Base-by-base conservation (phyloP, 2,888 invertebrate species). In the Rhodophaea formosa region DNA sequence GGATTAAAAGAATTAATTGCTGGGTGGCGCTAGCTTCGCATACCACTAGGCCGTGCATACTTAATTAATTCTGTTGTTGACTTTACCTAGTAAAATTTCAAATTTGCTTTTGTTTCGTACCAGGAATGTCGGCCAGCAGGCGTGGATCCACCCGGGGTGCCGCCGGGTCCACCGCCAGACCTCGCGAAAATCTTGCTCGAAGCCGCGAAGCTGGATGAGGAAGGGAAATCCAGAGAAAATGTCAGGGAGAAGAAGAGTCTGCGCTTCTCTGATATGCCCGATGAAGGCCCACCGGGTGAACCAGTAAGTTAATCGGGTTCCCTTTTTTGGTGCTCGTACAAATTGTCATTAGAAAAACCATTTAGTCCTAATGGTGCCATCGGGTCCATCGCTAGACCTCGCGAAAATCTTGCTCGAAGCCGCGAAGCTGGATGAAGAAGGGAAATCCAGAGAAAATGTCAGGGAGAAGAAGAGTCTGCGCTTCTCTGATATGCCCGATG, bases 111-210 rank as follows among this genome's bases (percentile, higher is more conserved):
- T 23, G 23, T 23, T 23, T 23, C n/a, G n/a, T n/a, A n/a, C 32
- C 32, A 45, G 32, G 32, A 45, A 32, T 39, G 23, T 17, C 23
- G 35, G 7, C 89, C 91, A 1, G 64, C 74, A 1, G 89, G 92
- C 0, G 63, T 88, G 0, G 95, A 95, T 66, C 95, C 97, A 0
- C 96, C 97, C 0, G 97, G 97, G 2, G 97, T 97, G 7, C 98
- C 98, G 0, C 96, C 96, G 0, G 97, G 96, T 0, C 95, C 96
- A 1, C 97, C 97, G 0, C 95, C 96, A 0, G 94, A 96, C 77
- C 89, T 96, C 35, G 93, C 93, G 15, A 92, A 94, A 56, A 76
- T 92, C 61, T 73, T 91, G 8, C 74, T 84, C 6, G 86, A 84
- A 12, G 15, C 39, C 7, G 16, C 39, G 8, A 71, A 75, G 49